Evolutionary conservation across 2,888 invertebrate genomes (phyloP), one percentile per base, ranked within the genome.

Genomic region (Cistogaster globosa): DNA sequence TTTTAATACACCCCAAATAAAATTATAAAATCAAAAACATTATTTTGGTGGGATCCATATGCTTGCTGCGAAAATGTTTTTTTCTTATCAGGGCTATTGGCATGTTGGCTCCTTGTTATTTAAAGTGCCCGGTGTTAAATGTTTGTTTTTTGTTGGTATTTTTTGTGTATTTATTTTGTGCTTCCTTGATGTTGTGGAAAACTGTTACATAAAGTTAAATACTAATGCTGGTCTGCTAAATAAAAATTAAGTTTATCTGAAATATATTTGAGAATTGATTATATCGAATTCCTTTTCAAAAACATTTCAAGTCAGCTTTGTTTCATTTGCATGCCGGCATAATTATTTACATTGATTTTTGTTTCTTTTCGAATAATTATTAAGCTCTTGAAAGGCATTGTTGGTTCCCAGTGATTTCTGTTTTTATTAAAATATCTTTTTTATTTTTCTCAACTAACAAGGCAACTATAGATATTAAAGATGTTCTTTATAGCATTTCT

Each of bases 151-250:
- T 51, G 55, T 82, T 82, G 22, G 36, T 32, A 18, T 53, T 53
- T 51, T 65, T 55, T 55, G 14, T 72, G 20, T 26, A 32, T 76
- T 86, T 79, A 71, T 72, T 81, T 82, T 84, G 88, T 89, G 90
- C 89, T 90, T 90, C 89, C 89, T 92, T 89, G 91, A 90, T 91
- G 91, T 91, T 91, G 91, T 91, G 89, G 93, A 89, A 90, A 88
- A 89, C 88, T 91, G 90, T 89, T 89, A 62, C 32, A 74, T 20
- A 65, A 81, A 65, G 20, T 62, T 26, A 48, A 80, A 60, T 51
- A 60, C 22, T 42, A 36, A 38, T 32, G 32, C 8, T 8, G 32
- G 32, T 32, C 32, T 2, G 32, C 32, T 32, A 6, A 32, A 32
- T n/a, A n/a, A 32, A 32, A 32, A 32, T 32, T 5, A 7, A 32